phyloP scores from a whole-genome alignment of 2,113 vertebrate genomes.

The Riparia riparia region DNA sequence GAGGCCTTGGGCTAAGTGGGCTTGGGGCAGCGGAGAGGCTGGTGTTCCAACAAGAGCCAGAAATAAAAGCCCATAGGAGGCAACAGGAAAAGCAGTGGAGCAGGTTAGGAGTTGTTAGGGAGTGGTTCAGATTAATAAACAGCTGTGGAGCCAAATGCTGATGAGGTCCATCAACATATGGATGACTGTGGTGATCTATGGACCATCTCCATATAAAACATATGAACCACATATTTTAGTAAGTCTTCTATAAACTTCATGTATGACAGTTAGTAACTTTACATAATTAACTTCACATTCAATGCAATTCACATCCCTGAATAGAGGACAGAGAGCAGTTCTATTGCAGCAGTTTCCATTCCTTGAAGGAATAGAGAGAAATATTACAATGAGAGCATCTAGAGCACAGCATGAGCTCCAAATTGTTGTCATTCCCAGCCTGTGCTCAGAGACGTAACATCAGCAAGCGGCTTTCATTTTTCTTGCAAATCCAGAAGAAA shows the following conservation, averaged over 20 bases:
- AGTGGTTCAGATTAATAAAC: background rate
- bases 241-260: slow-evolving; percentile 33
- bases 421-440: slow-evolving; percentile 23
- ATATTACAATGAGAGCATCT: background rate
- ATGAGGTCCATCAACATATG: background rate
- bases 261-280: slow-evolving; percentile 27
- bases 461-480: background rate
- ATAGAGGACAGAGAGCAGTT: background rate
- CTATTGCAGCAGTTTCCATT: slow-evolving; percentile 27
- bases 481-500: slow-evolving; percentile 11
- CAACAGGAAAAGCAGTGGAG: background rate
- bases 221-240: background rate
- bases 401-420: slow-evolving; percentile 22
- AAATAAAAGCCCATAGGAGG: background rate
- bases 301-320: slow-evolving; percentile 33
- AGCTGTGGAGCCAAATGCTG: background rate
- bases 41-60: background rate
- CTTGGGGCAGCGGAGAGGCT: background rate
- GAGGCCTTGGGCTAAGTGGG: background rate
- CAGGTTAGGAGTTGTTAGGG: background rate
- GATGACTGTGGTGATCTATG: background rate
- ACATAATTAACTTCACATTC: slow-evolving; percentile 39
- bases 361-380: slow-evolving; percentile 2
- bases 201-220: background rate
- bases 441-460: background rate